Percentiles rank a stretch among this genome's conserved stretches.
Conservation (phyloP, 2,888 invertebrate species). For the Dicycla oo region DNA sequence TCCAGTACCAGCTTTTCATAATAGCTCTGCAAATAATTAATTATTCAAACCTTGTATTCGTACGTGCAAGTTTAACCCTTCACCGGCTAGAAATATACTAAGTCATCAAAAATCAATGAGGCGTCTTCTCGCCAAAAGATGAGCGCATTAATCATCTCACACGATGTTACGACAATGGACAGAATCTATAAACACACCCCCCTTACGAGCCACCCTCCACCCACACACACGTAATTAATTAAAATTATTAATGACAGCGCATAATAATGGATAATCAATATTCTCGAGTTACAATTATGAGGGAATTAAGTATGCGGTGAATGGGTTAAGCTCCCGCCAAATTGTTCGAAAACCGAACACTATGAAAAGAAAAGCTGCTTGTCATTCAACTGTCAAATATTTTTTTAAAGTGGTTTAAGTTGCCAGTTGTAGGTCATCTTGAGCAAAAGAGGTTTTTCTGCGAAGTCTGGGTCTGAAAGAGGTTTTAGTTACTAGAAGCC, state of each 20-base stretch:
- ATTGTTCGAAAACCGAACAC: conserved; percentile 35
- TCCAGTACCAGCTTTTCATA: conserved; percentile 12
- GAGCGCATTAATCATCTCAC: conserved; percentile 85
- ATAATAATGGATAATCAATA: conserved; percentile 88
- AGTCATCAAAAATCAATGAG: conserved; percentile 83
- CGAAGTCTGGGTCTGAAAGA: background rate
- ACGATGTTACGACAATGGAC: conserved; percentile 77
- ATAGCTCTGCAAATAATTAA: conserved; percentile 7
- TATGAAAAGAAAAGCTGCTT: conserved; percentile 40
- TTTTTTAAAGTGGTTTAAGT: conserved; percentile 18
- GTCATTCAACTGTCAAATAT: conserved; percentile 44
- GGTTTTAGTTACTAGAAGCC: background rate
- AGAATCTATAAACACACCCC: conserved; percentile 68
- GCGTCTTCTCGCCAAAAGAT: conserved; percentile 74
- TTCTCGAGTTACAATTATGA: conserved; percentile 69
- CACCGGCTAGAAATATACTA: conserved; percentile 59
- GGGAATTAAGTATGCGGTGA: conserved; percentile 56
- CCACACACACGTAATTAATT: conserved; percentile 82
- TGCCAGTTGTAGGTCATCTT: conserved; percentile 43
- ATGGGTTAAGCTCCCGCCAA: conserved; percentile 50
- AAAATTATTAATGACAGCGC: conserved; percentile 88
- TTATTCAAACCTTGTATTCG: conserved; percentile 20
- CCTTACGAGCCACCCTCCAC: conserved; percentile 42
- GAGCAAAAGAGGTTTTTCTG: conserved; percentile 39
- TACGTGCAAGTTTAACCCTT: conserved; percentile 59